Evolutionary conservation across 1,140 invertebrate species (phyloP), one percentile per base, ranked within the genome.

Genomic region (Zelostemma sp.): DNA sequence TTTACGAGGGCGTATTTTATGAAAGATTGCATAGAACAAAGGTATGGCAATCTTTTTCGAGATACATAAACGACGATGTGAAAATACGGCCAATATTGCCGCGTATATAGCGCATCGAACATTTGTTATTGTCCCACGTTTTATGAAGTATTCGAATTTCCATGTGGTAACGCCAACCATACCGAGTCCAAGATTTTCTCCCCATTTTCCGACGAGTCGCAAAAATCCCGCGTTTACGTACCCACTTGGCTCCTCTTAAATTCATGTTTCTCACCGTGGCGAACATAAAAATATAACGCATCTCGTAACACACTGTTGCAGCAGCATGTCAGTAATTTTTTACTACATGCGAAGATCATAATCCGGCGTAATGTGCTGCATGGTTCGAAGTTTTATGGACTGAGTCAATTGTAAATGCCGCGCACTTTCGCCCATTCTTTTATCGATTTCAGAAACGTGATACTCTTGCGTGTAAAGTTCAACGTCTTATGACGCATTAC

Each of bases 381-480:
- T 41, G n/a, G 14, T 25, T 25, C n/a, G n/a, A 3, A 11, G 35
- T 11, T 2, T 38, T 38, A 38, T 38, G 14, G 57, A 51, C 62
- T 55, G 66, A 73, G 62, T 67, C 59, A 67, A 66, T 63, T 48
- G 55, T 60, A 69, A 57, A 68, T 57, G 61, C 51, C 57, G 55
- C 57, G 51, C 59, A 72, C 62, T 66, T 63, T 46, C 56, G 31
- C 40, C n/a, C 53, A 25, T 56, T 45, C 40, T 49, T 62, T 62
- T 73, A 73, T 73, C 62, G 71, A 69, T 73, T 73, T 63, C 51
- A 73, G 66, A 73, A 68, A 73, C 60, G 66, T 66, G 71, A 73
- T 66, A 61, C 66, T 57, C 55, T 66, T 55, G 68, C 68, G 58
- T 71, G 68, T 71, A 66, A 69, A 66, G 66, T 69, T 73, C 71